A percentile compares a stretch with the other conserved stretches of the same genome.
Evolutionary conservation across 2,113 vertebrate species (phyloP).

Genomic region (Mesembrinibis cayennensis): DNA sequence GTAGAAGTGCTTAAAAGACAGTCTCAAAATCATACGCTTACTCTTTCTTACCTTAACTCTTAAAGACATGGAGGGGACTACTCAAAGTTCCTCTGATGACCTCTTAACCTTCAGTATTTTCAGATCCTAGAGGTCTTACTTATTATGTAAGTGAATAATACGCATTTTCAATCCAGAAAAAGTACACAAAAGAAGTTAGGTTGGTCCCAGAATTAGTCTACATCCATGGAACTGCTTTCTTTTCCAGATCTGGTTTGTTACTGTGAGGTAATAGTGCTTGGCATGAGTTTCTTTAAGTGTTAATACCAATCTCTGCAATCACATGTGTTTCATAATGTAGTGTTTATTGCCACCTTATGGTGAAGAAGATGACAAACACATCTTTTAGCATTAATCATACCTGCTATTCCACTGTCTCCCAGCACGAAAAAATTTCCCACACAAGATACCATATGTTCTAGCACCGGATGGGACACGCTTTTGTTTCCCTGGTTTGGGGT

Average conservation of each 20-base stretch:
- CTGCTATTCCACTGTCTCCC: neutral
- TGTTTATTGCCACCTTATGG: neutral
- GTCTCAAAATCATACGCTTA: neutral
- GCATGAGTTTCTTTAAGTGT: neutral
- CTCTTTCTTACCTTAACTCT: neutral
- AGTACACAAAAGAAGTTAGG: neutral
- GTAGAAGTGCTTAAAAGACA: neutral
- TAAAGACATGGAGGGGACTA: neutral
- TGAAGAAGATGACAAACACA: neutral
- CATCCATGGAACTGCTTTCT: neutral
- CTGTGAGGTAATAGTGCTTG: neutral
- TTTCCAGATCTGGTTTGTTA: neutral
- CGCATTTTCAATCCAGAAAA: neutral
- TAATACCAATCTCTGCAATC: neutral
- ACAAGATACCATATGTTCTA: neutral
- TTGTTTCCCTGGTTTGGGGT: neutral
- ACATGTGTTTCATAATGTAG: neutral
- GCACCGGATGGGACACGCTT: rapidly evolving
- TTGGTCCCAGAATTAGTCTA: neutral
- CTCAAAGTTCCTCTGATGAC: neutral
- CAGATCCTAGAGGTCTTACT: neutral
- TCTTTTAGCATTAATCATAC: neutral
- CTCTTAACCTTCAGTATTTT: neutral
- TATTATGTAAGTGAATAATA: neutral
- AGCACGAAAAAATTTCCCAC: neutral